Evolutionary conservation across 2,797 vertebrate genomes (phyloP).

Genomic region (Onychomys torridus): DNA sequence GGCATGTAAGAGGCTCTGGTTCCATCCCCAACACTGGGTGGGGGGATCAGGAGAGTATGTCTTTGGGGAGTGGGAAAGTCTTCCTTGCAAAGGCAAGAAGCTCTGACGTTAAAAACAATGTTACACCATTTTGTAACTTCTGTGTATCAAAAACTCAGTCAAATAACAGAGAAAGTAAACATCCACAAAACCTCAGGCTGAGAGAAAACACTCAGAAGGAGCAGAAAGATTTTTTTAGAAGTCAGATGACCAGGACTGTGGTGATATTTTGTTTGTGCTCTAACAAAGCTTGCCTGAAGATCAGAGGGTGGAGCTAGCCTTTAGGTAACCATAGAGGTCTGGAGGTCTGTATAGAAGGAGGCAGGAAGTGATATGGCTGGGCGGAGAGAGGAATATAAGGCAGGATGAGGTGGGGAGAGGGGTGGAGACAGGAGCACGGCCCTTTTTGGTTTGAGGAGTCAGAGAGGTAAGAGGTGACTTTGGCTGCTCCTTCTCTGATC

Average conservation of each 20-base stretch:
- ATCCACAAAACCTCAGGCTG: background rate
- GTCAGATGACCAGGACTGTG: background rate
- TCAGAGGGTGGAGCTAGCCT: too few relatives aligned
- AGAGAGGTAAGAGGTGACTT: too few relatives aligned
- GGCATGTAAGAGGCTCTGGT: background rate
- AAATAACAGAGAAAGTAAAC: background rate
- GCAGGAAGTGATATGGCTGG: too few relatives aligned
- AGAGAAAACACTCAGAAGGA: background rate
- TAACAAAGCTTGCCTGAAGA: too few relatives aligned
- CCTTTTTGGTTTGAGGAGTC: too few relatives aligned
- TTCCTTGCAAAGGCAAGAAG: background rate
- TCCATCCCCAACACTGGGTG: background rate
- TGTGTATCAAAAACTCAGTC: background rate
- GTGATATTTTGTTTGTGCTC: too few relatives aligned
- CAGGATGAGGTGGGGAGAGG: too few relatives aligned
- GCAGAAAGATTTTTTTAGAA: background rate
- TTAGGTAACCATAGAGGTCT: too few relatives aligned
- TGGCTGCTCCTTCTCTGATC: too few relatives aligned
- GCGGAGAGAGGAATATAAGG: too few relatives aligned
- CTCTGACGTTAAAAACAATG: background rate
- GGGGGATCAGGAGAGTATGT: background rate
- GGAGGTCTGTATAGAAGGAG: too few relatives aligned
- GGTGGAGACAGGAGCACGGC: too few relatives aligned
- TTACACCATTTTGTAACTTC: background rate
- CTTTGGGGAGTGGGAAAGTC: background rate